These are phyloP conservation scores for Macrosoma leucophasiata DNA, from an alignment of 2,888 invertebrate species.

Conservation along the genomic window DNA sequence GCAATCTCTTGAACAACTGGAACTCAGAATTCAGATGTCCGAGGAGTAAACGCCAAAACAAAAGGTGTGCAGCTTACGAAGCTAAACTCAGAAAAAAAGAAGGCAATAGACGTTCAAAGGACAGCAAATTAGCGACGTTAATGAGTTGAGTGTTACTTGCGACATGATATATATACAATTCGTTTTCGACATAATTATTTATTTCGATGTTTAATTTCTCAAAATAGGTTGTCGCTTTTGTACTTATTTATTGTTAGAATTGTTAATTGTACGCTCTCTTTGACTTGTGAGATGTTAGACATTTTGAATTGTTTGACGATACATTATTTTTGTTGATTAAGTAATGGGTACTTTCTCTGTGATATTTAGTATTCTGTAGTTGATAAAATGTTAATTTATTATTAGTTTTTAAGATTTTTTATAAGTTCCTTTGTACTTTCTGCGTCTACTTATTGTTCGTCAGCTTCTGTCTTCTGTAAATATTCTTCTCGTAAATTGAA, in stretches of 20 bases:
- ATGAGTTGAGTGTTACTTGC: conserved; percentile 22
- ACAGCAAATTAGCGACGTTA: conserved; percentile 23
- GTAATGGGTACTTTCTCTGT: conserved; percentile 75
- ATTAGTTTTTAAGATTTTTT: conserved; percentile 53
- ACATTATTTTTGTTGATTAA: conserved; percentile 66
- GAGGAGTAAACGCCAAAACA: conserved; percentile 38
- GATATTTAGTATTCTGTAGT: conserved; percentile 74
- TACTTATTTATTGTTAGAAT: conserved; percentile 36
- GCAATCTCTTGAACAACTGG: conserved; percentile 77
- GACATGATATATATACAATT: conserved; percentile 2
- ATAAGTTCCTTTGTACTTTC: conserved; percentile 44
- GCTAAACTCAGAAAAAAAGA: conserved; percentile 45
- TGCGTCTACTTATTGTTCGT: conserved; percentile 10
- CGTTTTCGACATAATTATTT: conserved; percentile 22
- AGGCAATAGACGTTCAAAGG: conserved; percentile 30
- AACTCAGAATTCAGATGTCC: conserved; percentile 65
- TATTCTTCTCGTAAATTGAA: conserved; percentile 12
- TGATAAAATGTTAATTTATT: conserved; percentile 70
- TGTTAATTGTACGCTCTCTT: conserved; percentile 32
- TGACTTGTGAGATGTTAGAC: conserved; percentile 39
- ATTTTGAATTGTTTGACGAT: conserved; percentile 59
- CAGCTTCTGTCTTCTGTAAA: conserved; percentile 9
- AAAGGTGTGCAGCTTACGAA: conserved; percentile 42
- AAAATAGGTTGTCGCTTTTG: conserved; percentile 22
- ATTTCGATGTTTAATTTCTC: conserved; percentile 21